These are phyloP conservation scores for Micromesistius poutassou DNA, from an alignment of 2,797 vertebrate species.

Conservation along the genomic window DNA sequence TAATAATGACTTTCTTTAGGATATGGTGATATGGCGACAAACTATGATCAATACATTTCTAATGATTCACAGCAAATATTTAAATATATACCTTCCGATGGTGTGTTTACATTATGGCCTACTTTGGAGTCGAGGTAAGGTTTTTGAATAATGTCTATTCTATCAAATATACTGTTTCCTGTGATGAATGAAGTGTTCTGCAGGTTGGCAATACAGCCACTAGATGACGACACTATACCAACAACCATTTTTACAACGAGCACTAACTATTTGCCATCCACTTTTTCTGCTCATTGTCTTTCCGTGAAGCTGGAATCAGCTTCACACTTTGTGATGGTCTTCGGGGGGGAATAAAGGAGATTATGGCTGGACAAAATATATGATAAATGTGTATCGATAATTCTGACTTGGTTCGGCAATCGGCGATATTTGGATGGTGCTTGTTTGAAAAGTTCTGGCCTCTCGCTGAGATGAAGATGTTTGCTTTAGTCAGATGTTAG, in stretches of 20 bases:
- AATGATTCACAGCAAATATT: too few relatives aligned
- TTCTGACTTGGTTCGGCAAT: background rate
- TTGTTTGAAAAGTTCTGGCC: background rate
- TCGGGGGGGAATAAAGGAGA: background rate
- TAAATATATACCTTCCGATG: too few relatives aligned
- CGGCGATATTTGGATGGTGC: background rate
- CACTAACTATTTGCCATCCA: background rate
- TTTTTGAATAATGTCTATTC: background rate
- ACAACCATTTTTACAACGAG: background rate
- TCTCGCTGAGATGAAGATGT: background rate
- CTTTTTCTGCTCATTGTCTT: background rate
- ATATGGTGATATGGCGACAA: too few relatives aligned
- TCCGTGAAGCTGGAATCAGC: background rate
- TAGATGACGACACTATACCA: background rate
- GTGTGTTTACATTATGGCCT: too few relatives aligned
- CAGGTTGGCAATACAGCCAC: background rate
- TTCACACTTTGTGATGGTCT: background rate
- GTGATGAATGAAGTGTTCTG: background rate
- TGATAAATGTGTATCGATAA: background rate
- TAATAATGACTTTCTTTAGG: too few relatives aligned
- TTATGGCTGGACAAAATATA: background rate
- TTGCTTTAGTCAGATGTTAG: background rate
- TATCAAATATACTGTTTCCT: too few relatives aligned
- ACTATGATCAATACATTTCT: too few relatives aligned
- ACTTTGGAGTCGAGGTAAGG: background rate